Conservation (phyloP, 2,888 invertebrate species). For the Ophion ventricosus region DNA sequence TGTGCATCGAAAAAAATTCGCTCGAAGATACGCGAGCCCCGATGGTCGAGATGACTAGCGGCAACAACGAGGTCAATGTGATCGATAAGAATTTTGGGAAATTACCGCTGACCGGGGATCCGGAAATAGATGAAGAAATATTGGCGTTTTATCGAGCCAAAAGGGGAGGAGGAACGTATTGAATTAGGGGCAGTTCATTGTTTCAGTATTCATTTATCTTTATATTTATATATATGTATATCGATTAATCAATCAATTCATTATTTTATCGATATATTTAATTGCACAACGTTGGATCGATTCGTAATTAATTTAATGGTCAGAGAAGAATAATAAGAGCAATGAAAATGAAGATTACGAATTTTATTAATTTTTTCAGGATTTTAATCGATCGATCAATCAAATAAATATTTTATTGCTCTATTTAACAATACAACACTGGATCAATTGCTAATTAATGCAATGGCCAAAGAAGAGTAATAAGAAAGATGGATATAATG, state of each 20-base stretch:
- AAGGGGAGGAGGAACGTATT: constrained; percentile 70
- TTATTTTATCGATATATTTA: background rate
- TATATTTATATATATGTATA: background rate
- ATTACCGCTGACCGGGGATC: constrained; percentile 84
- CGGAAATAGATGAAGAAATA: constrained; percentile 84
- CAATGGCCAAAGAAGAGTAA: background rate
- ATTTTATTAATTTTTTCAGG: background rate
- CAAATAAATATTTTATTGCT: background rate
- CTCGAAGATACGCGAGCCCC: background rate
- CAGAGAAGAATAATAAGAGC: background rate
- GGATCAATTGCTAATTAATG: background rate
- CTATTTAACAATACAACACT: too few relatives aligned
- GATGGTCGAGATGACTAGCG: background rate
- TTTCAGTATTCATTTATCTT: background rate
- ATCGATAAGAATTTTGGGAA: constrained; percentile 75
- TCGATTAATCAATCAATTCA: background rate
- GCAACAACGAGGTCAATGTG: background rate
- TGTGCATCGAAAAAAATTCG: constrained; percentile 33
- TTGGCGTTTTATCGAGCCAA: constrained; percentile 81
- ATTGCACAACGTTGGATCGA: background rate
- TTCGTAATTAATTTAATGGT: background rate
- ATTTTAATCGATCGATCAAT: background rate
- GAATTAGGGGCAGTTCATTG: constrained; percentile 18
- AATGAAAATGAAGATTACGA: background rate
- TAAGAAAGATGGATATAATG: background rate